Conservation (phyloP, 2,797 vertebrate genomes). For the Falco columbarius region DNA sequence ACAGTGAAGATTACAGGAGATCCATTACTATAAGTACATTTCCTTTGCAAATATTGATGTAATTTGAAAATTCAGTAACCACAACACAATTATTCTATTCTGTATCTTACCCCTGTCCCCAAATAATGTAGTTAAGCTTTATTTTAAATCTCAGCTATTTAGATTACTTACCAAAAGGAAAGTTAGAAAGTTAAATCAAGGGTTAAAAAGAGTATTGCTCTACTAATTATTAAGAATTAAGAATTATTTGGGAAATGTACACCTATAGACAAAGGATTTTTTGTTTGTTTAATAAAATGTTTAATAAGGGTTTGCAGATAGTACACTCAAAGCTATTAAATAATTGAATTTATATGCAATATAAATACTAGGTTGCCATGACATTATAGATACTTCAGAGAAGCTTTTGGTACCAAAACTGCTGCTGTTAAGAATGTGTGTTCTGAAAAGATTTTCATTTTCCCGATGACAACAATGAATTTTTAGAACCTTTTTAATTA, state of each 20-base stretch:
- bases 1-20: neutral
- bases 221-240: neutral
- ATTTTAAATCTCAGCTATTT: neutral
- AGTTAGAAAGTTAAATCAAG: neutral
- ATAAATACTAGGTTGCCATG: constrained; percentile 29
- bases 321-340: neutral
- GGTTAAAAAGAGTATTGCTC: neutral
- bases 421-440: neutral
- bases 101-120: neutral
- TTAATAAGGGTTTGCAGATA: neutral
- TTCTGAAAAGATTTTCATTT: neutral
- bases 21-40: neutral
- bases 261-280: neutral
- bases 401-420: neutral
- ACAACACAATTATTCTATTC: neutral
- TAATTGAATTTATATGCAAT: constrained; percentile 20
- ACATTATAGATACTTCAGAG: neutral
- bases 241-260: neutral
- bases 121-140: neutral
- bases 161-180: neutral
- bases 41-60: neutral
- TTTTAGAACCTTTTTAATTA: constrained; percentile 11
- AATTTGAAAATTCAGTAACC: neutral
- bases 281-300: neutral
- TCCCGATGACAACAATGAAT: neutral